Evolutionary conservation across 30 jellyfish, hydroid and myxozoan species (phyloP).

Genomic region (Clytia hemisphaerica): DNA sequence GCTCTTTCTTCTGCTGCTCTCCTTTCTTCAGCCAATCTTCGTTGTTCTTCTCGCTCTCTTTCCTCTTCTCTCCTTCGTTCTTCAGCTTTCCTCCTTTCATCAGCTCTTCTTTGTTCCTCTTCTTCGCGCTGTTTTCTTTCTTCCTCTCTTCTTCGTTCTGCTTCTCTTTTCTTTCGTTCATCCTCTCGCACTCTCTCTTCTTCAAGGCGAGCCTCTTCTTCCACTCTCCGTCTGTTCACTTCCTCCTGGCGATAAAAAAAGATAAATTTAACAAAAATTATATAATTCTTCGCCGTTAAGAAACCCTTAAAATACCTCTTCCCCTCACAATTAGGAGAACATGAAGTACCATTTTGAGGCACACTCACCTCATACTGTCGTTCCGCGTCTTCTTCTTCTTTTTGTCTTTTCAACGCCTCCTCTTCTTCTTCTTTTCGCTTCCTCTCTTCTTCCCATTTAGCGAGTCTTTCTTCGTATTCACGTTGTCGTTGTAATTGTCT

Average conservation of each 20-base stretch:
- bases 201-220: conserved; percentile 2
- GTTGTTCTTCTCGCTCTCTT: conserved; percentile 18
- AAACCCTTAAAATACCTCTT: too few relatives aligned
- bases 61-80: conserved; percentile 8
- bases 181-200: conserved; percentile 30
- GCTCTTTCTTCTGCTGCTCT: conserved; percentile 26
- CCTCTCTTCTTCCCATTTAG: conserved; percentile 34
- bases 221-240: neutral
- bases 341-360: neutral
- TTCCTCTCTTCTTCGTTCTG: neutral
- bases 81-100: conserved; percentile 5
- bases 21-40: conserved; percentile 25
- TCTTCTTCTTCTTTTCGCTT: conserved; percentile 20
- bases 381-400: conserved; percentile 40
- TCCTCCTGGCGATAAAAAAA: neutral
- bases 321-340: too few relatives aligned
- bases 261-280: too few relatives aligned
- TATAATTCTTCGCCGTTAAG: too few relatives aligned
- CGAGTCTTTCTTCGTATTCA: conserved; percentile 38
- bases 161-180: conserved; percentile 10
- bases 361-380: conserved; percentile 22
- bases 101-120: conserved; percentile 20
- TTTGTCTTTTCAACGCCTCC: conserved; percentile 16
- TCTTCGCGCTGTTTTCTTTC: conserved; percentile 7
- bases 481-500: conserved; percentile 52